A percentile compares a stretch with the other conserved stretches of the same genome.
These are phyloP conservation scores for Rhopalosiphum padi DNA, from an alignment of 1,140 invertebrate species.

Conservation along the genomic window DNA sequence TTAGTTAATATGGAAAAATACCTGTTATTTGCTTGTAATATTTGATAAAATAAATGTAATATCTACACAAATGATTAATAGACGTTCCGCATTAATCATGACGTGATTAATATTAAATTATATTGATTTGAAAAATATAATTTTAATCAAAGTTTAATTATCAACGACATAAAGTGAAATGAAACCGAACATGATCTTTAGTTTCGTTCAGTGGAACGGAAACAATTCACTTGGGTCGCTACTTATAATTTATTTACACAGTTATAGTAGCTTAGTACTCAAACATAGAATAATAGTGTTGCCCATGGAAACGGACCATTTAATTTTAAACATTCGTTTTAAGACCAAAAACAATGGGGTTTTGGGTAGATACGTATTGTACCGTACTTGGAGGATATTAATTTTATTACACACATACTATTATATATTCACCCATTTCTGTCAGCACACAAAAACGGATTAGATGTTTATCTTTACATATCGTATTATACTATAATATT, in stretches of 20 bases:
- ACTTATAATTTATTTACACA: constrained; percentile 54
- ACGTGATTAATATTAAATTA: neutral
- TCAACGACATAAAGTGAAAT: neutral
- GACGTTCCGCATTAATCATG: neutral
- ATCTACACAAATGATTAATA: neutral
- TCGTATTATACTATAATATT: neutral
- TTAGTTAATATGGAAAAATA: neutral
- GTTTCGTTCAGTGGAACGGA: constrained; percentile 24
- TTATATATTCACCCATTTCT: constrained; percentile 19
- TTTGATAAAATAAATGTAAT: neutral
- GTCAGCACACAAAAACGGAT: constrained; percentile 14
- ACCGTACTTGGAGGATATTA: constrained; percentile 11
- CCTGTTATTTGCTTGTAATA: neutral
- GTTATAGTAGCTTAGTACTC: constrained; percentile 32
- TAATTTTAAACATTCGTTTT: constrained; percentile 52
- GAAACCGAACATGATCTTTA: constrained; percentile 4
- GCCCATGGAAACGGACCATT: constrained; percentile 43
- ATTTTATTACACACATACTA: constrained; percentile 20
- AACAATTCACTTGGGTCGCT: constrained; percentile 37
- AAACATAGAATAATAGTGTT: constrained; percentile 47
- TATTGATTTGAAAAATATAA: constrained; percentile 11
- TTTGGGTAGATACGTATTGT: constrained; percentile 18
- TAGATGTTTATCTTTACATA: constrained; percentile 25
- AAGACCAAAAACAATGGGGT: constrained; percentile 34
- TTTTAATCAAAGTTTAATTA: constrained; percentile 24